Evolutionary conservation across 1,140 invertebrate species (phyloP).

Genomic region (Panagrolaimus sp.): DNA sequence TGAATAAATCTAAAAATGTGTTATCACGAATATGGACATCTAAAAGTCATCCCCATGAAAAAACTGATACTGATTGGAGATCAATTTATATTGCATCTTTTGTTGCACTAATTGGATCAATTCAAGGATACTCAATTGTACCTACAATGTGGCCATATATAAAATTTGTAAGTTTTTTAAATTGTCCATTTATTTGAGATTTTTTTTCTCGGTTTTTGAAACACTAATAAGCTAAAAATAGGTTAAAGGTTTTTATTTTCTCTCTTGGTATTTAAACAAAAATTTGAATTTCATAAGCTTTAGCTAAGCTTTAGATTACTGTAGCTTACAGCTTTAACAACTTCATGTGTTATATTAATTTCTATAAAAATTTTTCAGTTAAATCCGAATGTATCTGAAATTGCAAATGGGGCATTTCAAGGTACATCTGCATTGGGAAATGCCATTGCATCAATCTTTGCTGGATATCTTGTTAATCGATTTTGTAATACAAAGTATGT

Average conservation of each 20-base stretch:
- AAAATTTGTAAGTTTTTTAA: slow-evolving; percentile 16
- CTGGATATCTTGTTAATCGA: not conserved
- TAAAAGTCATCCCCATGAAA: too few species aligned
- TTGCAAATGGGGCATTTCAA: not conserved
- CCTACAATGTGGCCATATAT: slow-evolving; percentile 23
- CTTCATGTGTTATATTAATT: too few species aligned
- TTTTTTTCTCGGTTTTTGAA: too few species aligned
- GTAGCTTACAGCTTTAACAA: too few species aligned
- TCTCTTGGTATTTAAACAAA: too few species aligned
- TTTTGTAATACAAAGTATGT: slow-evolving; percentile 5
- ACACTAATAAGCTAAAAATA: too few species aligned
- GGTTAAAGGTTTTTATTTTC: too few species aligned
- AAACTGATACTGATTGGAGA: slow-evolving; percentile 20
- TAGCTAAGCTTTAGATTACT: too few species aligned
- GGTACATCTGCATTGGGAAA: not conserved
- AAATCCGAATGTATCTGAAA: not conserved
- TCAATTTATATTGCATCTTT: slow-evolving; percentile 26
- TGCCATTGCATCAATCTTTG: not conserved
- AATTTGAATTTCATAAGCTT: too few species aligned
- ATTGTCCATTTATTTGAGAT: not conserved
- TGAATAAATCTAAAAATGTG: too few species aligned
- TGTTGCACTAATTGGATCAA: slow-evolving; percentile 12
- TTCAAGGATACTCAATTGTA: slow-evolving; percentile 22
- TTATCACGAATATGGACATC: too few species aligned
- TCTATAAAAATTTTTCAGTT: not conserved